Base-by-base conservation (phyloP, 2,888 invertebrate genomes). In the Eurytoma adleriae region DNA sequence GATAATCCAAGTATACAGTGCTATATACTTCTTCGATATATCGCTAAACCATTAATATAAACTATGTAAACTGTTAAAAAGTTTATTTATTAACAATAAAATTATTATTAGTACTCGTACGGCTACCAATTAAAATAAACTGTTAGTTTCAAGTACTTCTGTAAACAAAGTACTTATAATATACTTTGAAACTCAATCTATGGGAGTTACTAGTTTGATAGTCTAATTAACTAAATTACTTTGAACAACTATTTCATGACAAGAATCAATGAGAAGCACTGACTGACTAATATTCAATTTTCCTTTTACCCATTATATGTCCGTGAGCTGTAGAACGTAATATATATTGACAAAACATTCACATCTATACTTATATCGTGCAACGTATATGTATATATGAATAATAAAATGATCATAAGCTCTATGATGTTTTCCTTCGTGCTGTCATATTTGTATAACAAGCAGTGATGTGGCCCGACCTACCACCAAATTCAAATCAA, bases 281-380 rank as follows among this genome's bases (percentile, higher is more conserved):
- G 13, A 56, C 40, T 40, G 40, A 40, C 7, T 40, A 40, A 40
- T 0, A 56, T 64, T 18, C 54, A n/a, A 56, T 64, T 14, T 54
- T 57, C 50, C 18, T 67, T 75, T 13, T 48, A 73, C 52, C 64
- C n/a, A 61, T 16, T 27, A 66, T 76, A 82, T 83, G 83, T 83
- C 83, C 85, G 82, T 84, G 86, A 84, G 64, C 84, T 84, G 85
- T 84, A 81, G 83, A 69, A 61, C 83, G 64, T 71, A 59, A 74
- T 75, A 76, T 69, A 30, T 73, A 73, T 62, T 82, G 66, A 82
- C 78, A 68, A 81, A 80, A 83, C 85, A 86, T 85, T 84, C 83
- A 85, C 85, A 84, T 84, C 78, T 85, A 85, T 82, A 50, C 61
- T 40, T 59, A 10, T 83, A 83, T 86, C 87, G 86, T 87, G 87